A percentile compares a stretch with the other conserved stretches of the same genome.
These are phyloP conservation scores for Macrobrachium rosenbergii DNA, from an alignment of 1,140 invertebrate species.

Conservation along the genomic window DNA sequence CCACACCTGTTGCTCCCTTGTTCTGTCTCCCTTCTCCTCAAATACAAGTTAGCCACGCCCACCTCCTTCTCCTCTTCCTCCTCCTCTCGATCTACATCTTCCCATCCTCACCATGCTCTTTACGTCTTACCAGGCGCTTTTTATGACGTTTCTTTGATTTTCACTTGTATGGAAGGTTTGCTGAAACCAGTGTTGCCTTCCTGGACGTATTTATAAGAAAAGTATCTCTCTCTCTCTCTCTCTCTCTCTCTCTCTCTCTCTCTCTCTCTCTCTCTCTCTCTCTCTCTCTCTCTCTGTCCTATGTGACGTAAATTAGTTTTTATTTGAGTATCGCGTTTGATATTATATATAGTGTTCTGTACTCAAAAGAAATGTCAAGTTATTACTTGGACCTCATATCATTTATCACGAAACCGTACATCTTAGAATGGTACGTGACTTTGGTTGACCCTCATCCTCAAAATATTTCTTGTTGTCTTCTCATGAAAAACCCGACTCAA, in stretches of 20 bases:
- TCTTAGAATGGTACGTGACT: too few species aligned
- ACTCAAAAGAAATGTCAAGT: too few species aligned
- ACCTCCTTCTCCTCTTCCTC: neutral
- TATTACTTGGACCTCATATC: too few species aligned
- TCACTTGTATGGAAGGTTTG: too few species aligned
- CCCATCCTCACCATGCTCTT: neutral
- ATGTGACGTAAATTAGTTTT: neutral
- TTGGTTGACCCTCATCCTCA: too few species aligned
- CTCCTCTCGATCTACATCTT: neutral
- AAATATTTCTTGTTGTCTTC: too few species aligned
- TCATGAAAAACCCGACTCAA: too few species aligned
- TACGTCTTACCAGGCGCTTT: neutral
- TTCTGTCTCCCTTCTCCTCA: too few species aligned
- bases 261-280: constrained; percentile 23
- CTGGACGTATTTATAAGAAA: neutral
- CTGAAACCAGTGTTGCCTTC: neutral
- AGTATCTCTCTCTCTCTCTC: constrained; percentile 14
- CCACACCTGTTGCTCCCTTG: too few species aligned
- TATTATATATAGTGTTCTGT: too few species aligned
- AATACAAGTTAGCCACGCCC: neutral
- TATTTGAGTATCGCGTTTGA: too few species aligned
- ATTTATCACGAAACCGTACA: too few species aligned
- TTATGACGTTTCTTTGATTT: neutral
- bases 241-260: constrained; percentile 21
- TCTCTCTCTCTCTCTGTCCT: constrained; percentile 27